Evolutionary conservation across 2,797 vertebrate genomes (phyloP).

Genomic region (Novumbra hubbsi): DNA sequence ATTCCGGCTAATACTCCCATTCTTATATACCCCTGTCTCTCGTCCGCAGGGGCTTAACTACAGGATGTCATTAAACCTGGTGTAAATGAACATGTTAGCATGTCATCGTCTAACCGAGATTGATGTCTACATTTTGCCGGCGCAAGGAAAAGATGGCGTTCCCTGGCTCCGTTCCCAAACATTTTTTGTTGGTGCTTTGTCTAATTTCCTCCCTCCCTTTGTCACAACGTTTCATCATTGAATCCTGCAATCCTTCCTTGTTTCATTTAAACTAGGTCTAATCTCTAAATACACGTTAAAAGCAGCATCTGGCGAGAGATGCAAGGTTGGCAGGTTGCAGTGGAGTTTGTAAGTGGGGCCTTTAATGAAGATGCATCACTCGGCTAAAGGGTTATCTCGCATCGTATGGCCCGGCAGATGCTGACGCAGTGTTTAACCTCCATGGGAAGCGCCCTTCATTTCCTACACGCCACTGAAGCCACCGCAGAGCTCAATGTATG

Average conservation of each 20-base stretch:
- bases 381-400: slow-evolving; percentile 69
- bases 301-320: slow-evolving; percentile 60
- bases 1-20: neutral
- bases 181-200: slow-evolving; percentile 23
- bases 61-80: slow-evolving; percentile 40
- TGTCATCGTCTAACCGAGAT: slow-evolving; percentile 58
- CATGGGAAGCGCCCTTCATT: slow-evolving; percentile 43
- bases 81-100: slow-evolving; percentile 52
- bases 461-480: slow-evolving; percentile 35
- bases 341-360: slow-evolving; percentile 63
- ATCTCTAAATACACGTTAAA: slow-evolving; percentile 47
- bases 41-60: neutral
- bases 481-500: slow-evolving; percentile 33
- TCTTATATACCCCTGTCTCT: slow-evolving; percentile 4
- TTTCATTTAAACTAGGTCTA: slow-evolving; percentile 5
- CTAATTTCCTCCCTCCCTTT: neutral
- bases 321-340: slow-evolving; percentile 66
- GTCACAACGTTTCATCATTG: neutral
- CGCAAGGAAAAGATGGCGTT: neutral
- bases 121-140: slow-evolving; percentile 57
- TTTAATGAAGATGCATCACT: slow-evolving; percentile 79
- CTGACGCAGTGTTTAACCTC: slow-evolving; percentile 65
- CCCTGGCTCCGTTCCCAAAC: neutral
- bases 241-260: neutral
- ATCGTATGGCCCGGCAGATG: slow-evolving; percentile 76